Conservation (phyloP, 1,140 invertebrate genomes). For the Zaprionus tsacasi region DNA sequence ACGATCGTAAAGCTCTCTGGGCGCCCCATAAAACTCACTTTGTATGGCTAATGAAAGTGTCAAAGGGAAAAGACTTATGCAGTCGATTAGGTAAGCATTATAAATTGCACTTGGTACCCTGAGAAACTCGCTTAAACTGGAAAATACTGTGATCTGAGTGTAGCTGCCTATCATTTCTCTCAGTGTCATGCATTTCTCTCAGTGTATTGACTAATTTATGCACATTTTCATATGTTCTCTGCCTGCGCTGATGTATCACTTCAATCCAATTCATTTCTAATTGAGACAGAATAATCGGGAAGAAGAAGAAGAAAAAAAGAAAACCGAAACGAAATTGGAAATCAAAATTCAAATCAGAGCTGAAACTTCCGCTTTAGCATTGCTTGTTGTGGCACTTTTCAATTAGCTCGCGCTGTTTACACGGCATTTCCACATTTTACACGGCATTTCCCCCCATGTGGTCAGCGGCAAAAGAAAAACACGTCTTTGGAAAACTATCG, state of each 20-base stretch:
- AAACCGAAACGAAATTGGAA: slow-evolving; percentile 23
- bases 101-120: neutral
- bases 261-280: slow-evolving; percentile 35
- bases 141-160: neutral
- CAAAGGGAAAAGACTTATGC: neutral
- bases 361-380: slow-evolving; percentile 46
- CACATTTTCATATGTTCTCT: neutral
- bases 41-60: slow-evolving; percentile 16
- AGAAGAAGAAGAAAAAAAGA: slow-evolving; percentile 2
- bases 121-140: neutral
- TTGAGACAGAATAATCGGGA: slow-evolving; percentile 46
- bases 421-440: slow-evolving; percentile 62
- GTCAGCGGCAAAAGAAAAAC: slow-evolving; percentile 31
- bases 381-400: slow-evolving; percentile 35
- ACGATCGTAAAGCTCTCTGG: neutral
- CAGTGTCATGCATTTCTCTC: neutral
- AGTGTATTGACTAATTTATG: neutral
- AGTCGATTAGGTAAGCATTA: neutral
- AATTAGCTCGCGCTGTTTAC: slow-evolving; percentile 66
- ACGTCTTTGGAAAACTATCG: slow-evolving; percentile 6
- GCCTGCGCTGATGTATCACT: slow-evolving; percentile 5
- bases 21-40: slow-evolving; percentile 17
- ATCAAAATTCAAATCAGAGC: slow-evolving; percentile 32
- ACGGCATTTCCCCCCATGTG: slow-evolving; percentile 57
- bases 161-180: too few species aligned